Base-by-base conservation (phyloP, 1,140 invertebrate species). In the Epicauta chinensis region DNA sequence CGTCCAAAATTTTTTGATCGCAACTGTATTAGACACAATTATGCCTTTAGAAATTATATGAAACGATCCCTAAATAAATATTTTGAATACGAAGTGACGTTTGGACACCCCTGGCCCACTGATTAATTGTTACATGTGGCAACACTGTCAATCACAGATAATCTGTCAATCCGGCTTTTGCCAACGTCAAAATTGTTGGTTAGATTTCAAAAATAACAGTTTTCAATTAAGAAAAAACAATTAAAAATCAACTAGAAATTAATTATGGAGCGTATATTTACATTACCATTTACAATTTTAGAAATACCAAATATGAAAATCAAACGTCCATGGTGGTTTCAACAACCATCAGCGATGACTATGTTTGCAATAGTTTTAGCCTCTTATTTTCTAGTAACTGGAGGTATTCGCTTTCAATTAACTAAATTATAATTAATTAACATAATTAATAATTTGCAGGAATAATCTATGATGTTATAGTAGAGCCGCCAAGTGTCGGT, bases 391-490 rank as follows among this genome's bases (percentile, higher is more conserved):
- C 75, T 99, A 55, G 94, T 99, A 32, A 98, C 94, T 45, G 96
- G 94, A 82, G 95, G 94, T 95, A 77, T 81, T 74, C 64, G n/a
- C 58, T 47, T 53, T 16, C 41, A 56, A 38, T 40, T 52, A 34
- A 46, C 32, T 16, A 35, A 15, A 12, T 36, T 15, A 16, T 15
- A 13, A 17, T 56, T 42, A 14, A 38, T 43, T 51, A 11, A 15
- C 41, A 40, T 41, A 39, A 10, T 2, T 30, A 23, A 38, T 51
- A 10, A 78, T 78, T 16, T n/a, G n/a, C n/a, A 97, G 94, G 94
- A 53, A 93, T 98, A 30, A 98, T 98, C 62, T 98, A 98, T 74
- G 94, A 98, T 76, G 93, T 98, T 0, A 98, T 98, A 69, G 92
- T 97, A 39, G 96, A 98, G 73, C 95, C 96, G 31, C 95, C 95